Evolutionary conservation across 2,888 invertebrate genomes (phyloP).

Genomic region (Octonoba sinensis): DNA sequence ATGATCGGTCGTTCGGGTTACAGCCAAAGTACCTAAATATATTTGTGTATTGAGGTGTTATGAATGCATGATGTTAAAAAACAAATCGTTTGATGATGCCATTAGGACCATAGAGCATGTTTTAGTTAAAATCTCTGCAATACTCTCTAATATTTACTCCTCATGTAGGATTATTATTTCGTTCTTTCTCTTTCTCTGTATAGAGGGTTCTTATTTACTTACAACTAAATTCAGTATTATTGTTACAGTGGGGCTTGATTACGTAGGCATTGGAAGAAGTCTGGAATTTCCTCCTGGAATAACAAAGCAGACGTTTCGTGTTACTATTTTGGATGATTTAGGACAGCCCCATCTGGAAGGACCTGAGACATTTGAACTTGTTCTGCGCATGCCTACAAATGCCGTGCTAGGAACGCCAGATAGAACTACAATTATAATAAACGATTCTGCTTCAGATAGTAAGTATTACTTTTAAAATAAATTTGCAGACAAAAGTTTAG

Average conservation of each 20-base stretch:
- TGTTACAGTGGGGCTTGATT: constrained; percentile 70
- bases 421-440: constrained; percentile 69
- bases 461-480: constrained; percentile 64
- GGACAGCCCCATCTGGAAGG: constrained; percentile 71
- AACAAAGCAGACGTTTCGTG: constrained; percentile 69
- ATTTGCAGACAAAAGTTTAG: background rate
- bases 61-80: too few relatives aligned
- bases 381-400: constrained; percentile 69
- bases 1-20: too few relatives aligned
- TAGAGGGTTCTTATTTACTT: too few relatives aligned
- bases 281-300: constrained; percentile 70
- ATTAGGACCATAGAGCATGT: too few relatives aligned
- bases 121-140: too few relatives aligned
- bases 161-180: too few relatives aligned
- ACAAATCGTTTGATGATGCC: too few relatives aligned
- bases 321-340: constrained; percentile 71
- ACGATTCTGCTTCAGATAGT: constrained; percentile 71
- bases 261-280: constrained; percentile 69
- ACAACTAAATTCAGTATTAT: background rate
- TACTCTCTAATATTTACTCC: too few relatives aligned
- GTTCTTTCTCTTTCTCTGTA: too few relatives aligned
- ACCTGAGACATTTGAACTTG: constrained; percentile 69
- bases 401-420: constrained; percentile 70
- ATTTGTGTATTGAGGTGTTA: too few relatives aligned
- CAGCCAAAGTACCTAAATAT: too few relatives aligned